A percentile compares a stretch with the other conserved stretches of the same genome.
Evolutionary conservation across 2,113 vertebrate genomes (phyloP).

Genomic region (Eurypyga helias): DNA sequence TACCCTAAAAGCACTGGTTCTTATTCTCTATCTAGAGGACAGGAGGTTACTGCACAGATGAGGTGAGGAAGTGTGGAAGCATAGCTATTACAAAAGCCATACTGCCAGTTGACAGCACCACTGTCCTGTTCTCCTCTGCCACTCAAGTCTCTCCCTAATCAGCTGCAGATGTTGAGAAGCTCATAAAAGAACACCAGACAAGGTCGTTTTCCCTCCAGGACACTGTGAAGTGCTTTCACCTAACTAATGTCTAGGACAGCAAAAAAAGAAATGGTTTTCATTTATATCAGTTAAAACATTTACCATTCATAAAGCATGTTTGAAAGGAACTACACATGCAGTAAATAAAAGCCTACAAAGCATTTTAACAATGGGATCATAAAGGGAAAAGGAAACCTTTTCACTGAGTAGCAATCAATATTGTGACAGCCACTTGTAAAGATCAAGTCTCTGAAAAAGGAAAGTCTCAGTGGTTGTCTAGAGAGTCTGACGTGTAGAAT

Average conservation of each 20-base stretch:
- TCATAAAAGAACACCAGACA: neutral
- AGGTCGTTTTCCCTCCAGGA: neutral
- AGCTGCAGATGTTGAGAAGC: neutral
- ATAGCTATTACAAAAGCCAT: neutral
- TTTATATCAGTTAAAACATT: neutral
- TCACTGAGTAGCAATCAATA: neutral
- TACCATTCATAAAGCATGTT: neutral
- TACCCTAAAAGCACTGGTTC: neutral
- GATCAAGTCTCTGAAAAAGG: neutral
- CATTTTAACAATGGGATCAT: neutral
- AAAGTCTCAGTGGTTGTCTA: neutral
- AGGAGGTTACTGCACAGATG: neutral
- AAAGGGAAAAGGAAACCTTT: neutral
- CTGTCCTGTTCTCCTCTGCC: neutral
- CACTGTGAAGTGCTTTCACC: neutral
- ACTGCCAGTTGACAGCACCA: neutral
- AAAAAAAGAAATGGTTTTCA: neutral
- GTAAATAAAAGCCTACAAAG: neutral
- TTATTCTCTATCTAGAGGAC: neutral
- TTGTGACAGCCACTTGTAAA: neutral
- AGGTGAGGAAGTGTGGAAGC: neutral
- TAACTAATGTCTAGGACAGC: neutral
- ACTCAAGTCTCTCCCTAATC: neutral
- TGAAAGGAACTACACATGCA: neutral
- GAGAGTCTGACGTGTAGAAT: conserved; percentile 2